phyloP scores from a whole-genome alignment of 2,888 invertebrate species.

The Phania funesta region DNA sequence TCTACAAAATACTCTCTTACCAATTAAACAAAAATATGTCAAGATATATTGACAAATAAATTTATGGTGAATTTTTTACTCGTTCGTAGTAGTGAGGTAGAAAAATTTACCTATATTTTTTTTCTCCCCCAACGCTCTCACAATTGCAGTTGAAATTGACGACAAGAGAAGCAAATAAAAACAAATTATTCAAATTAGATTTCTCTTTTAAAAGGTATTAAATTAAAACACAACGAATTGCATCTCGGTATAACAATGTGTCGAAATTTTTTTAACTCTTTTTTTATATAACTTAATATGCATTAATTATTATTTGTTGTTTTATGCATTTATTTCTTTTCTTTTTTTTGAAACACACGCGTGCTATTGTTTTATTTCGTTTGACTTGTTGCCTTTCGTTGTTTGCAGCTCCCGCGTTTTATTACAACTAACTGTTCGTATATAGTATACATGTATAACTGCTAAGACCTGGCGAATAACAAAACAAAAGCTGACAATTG shows the following conservation, averaged over 20 bases:
- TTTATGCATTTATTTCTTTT: too few relatives aligned
- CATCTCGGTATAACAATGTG: slow-evolving; percentile 13
- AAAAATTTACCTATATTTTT: background rate
- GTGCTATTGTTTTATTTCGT: slow-evolving; percentile 45
- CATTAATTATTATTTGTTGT: slow-evolving; percentile 40
- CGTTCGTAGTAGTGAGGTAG: background rate
- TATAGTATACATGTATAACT: slow-evolving; percentile 56
- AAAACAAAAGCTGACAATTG: slow-evolving; percentile 45
- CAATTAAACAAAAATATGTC: slow-evolving; percentile 40
- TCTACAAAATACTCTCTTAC: background rate
- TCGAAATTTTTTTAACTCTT: slow-evolving; percentile 13
- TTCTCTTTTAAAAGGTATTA: background rate
- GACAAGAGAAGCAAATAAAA: background rate
- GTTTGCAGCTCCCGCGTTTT: slow-evolving; percentile 62
- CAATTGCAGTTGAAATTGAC: background rate
- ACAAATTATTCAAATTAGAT: background rate
- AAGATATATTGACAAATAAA: slow-evolving; percentile 27
- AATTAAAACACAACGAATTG: slow-evolving; percentile 30
- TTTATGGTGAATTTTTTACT: slow-evolving; percentile 17
- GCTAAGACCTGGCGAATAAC: slow-evolving; percentile 47
- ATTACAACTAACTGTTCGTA: slow-evolving; percentile 62
- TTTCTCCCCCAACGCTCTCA: slow-evolving; percentile 4
- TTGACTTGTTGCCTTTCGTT: slow-evolving; percentile 39
- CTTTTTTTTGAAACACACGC: slow-evolving; percentile 43
- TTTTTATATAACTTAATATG: slow-evolving; percentile 4